Percentiles rank a stretch among this genome's conserved stretches.
phyloP scores from a whole-genome alignment of 2,113 vertebrate species.

The Rhizomys pruinosus region DNA sequence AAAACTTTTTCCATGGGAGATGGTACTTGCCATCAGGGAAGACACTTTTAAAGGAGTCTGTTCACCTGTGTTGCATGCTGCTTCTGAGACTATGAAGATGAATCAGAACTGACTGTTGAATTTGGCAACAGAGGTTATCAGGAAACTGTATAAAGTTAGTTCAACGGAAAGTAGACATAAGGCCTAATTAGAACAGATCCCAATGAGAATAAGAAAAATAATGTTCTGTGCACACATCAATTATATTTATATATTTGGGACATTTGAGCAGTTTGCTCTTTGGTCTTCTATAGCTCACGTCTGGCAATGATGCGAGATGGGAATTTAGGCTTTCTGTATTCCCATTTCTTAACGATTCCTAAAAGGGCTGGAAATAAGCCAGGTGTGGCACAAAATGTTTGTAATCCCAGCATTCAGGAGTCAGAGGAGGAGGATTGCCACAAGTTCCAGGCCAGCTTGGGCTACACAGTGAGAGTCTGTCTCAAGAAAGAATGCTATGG shows the following conservation, averaged over 20 bases:
- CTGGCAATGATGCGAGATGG: too few species aligned
- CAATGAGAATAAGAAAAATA: background rate
- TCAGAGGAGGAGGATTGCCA: background rate
- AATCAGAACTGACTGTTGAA: background rate
- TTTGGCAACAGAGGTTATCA: background rate
- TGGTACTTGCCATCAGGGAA: background rate
- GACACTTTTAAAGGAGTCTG: background rate
- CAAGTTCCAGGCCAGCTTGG: background rate
- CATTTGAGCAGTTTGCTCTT: background rate
- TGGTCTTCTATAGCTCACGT: too few species aligned
- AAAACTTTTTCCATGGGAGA: too few species aligned
- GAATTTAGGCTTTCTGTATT: too few species aligned
- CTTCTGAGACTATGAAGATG: slow-evolving; percentile 3
- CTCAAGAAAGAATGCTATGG: too few species aligned
- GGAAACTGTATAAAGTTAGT: background rate
- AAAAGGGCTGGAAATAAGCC: background rate
- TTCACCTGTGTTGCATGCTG: background rate
- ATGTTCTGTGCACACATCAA: background rate
- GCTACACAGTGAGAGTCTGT: background rate
- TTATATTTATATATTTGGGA: background rate
- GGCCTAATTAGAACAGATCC: background rate
- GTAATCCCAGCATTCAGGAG: background rate
- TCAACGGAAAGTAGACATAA: background rate
- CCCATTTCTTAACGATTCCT: too few species aligned
- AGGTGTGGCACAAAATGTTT: background rate